Base-by-base conservation (phyloP, 1,140 invertebrate genomes). In the Drosophila lacertosa region DNA sequence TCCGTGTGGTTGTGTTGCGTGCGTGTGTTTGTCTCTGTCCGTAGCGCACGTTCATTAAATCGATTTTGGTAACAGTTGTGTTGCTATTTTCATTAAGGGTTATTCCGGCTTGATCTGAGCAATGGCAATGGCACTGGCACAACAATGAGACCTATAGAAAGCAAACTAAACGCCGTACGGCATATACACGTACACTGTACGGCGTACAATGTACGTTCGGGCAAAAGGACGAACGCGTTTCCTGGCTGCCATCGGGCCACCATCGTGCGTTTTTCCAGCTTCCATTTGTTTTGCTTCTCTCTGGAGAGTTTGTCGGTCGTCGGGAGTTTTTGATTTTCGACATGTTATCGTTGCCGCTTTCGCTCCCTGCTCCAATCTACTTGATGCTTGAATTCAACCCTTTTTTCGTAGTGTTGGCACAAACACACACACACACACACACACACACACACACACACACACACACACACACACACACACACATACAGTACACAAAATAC, bases 301-400 rank as follows among this genome's bases (percentile, higher is more conserved):
- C 81, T 32, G 77, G 82, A 86, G 82, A 84, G 81, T 70, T 55
- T 69, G 54, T 58, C 54, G 18, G 39, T 65, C 29, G 63, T 83
- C 51, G 80, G 68, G 75, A 86, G 73, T 88, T 81, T 86, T 78
- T 86, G 81, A 86, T 86, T 84, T 84, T 88, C 81, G 81, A 88
- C 81, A 88, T 86, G 74, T 83, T 64, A 65, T 44, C 48, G 44
- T 13, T 15, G 35, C 22, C 47, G 20, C 20, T 35, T 45, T 18
- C 39, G 20, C 24, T 57, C 33, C 48, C 44, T 22, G 24, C n/a
- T 33, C 13, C 9, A 40, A 55, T 59, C 42, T 42, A 47, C 58
- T 66, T 65, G 67, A 45, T 62, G 42, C 58, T 74, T 66, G 54
- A 68, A 65, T 73, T 77, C 77, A 81, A 86, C 82, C 82, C 81